phyloP scores from a whole-genome alignment of 2,888 invertebrate genomes.

The Escarpia spicata region DNA sequence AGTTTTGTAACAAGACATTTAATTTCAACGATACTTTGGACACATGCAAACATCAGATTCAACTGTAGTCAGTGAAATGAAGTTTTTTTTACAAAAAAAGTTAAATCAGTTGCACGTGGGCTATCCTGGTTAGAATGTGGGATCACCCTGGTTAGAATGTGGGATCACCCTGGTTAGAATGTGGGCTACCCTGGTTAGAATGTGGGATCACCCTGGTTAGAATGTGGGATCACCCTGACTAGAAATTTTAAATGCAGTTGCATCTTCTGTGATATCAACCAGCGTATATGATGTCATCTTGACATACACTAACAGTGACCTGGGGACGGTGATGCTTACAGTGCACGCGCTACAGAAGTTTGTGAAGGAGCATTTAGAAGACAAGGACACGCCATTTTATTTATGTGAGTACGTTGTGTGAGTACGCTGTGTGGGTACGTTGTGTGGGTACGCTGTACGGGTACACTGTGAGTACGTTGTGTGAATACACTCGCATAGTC shows the following conservation, averaged over 20 bases:
- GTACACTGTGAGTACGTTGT: too few species aligned
- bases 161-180: too few species aligned
- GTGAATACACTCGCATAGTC: too few species aligned
- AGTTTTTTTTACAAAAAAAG: background rate
- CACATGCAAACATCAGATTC: background rate
- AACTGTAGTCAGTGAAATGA: background rate
- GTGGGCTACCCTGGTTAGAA: too few species aligned
- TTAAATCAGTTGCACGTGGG: background rate
- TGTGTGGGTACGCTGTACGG: background rate
- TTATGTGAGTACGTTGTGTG: constrained; percentile 75
- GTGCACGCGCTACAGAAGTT: constrained; percentile 79
- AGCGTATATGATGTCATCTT: background rate
- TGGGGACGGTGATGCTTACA: constrained; percentile 38
- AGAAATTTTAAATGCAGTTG: background rate
- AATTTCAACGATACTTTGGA: background rate
- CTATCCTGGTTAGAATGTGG: too few species aligned
- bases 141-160: background rate
- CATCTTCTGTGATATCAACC: background rate
- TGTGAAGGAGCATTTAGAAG: constrained; percentile 76
- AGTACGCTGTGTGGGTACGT: background rate
- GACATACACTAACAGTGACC: background rate
- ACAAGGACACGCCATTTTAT: constrained; percentile 77
- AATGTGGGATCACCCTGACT: background rate
- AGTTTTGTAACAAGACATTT: background rate
- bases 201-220: too few species aligned